Evolutionary conservation across 2,888 invertebrate genomes (phyloP).

Genomic region (Mythimna lalbum): DNA sequence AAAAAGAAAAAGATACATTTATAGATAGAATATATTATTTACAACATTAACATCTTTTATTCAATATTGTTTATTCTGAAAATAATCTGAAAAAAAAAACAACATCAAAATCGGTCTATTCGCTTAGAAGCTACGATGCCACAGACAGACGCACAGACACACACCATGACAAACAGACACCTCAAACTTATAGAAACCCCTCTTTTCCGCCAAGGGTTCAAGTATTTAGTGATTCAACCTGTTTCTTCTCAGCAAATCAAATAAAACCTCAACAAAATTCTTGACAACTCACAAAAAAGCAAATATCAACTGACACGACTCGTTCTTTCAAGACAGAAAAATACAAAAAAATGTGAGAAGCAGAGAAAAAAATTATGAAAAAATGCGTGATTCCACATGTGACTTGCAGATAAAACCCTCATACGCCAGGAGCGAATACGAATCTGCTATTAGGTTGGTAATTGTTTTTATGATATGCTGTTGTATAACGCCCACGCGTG

Average conservation of each 20-base stretch:
- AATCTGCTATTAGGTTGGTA: conserved; percentile 60
- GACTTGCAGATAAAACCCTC: conserved; percentile 33
- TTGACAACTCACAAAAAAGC: conserved; percentile 12
- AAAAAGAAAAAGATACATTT: too few relatives aligned
- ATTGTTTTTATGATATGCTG: not conserved
- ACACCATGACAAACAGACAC: too few relatives aligned
- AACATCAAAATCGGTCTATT: too few relatives aligned
- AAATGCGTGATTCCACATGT: conserved; percentile 45
- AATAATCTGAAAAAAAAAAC: too few relatives aligned
- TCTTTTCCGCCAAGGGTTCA: too few relatives aligned
- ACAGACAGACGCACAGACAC: too few relatives aligned
- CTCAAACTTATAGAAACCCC: too few relatives aligned
- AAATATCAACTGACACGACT: conserved; percentile 17
- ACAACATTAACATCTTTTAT: too few relatives aligned
- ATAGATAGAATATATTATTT: too few relatives aligned
- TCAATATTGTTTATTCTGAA: too few relatives aligned
- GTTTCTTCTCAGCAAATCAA: not conserved
- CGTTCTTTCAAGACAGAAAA: conserved; percentile 13
- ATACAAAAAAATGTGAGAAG: conserved; percentile 22
- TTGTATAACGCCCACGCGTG: too few relatives aligned
- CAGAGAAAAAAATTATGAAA: conserved; percentile 8
- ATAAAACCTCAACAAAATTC: conserved; percentile 26
- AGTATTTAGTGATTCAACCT: conserved; percentile 10
- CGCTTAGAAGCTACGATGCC: too few relatives aligned
- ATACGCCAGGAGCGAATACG: conserved; percentile 33